Evolutionary conservation across 2,888 invertebrate species (phyloP), one percentile per base, ranked within the genome.

Genomic region (Pandemis heparana): DNA sequence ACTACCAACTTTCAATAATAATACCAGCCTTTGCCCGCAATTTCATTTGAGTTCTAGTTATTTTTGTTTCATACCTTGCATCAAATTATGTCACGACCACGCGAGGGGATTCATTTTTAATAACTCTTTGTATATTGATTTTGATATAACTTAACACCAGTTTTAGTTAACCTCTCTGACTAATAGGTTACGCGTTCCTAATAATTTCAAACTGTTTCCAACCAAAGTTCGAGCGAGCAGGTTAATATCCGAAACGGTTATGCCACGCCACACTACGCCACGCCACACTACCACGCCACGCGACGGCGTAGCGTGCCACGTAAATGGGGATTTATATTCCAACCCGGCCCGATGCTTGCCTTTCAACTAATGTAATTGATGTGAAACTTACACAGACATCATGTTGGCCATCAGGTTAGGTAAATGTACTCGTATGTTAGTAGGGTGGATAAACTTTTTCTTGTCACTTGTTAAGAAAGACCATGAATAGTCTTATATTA

Each of bases 311-410:
- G 73, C 73, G 72, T 73, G 73, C 23, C 59, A 6, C 16, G 63
- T 73, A 73, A 73, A 73, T 73, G 68, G 63, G 73, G 39, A 73
- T 69, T 64, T 69, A 69, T 69, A 64, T 56, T 59, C 59, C 16
- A 69, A 62, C 46, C 59, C 56, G 68, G 38, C 18, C 63, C 63
- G 41, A 64, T 72, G 62, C 71, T 67, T 53, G 68, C 48, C 63
- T 69, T 64, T 73, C 38, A 51, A 38, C 68, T 73, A 73, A 69
- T 73, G 68, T 73, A 64, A 73, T 73, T 73, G 73, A 69, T 69
- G 68, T 59, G 63, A 69, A 73, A 69, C 59, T 69, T 72, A 39
- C 53, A 43, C 43, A 48, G 43, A 18, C 53, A 46, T 67, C 61
- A 41, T 41, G 16, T 62, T 41, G 12, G 12, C 4, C 12, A 23